phyloP scores from a whole-genome alignment of 2,888 invertebrate species.

The Dromius quadrimaculatus region DNA sequence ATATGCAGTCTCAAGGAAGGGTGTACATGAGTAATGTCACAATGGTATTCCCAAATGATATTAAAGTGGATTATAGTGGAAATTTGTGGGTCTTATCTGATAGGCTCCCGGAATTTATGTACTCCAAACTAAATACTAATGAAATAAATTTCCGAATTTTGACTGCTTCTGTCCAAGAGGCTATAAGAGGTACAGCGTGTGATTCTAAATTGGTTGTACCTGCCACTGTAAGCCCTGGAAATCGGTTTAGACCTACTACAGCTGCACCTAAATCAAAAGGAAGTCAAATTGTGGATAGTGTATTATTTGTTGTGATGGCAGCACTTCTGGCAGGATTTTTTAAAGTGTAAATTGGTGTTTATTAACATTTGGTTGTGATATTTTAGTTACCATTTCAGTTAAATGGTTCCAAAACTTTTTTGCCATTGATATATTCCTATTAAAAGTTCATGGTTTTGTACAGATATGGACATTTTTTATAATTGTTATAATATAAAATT shows the following conservation, averaged over 20 bases:
- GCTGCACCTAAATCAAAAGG: not conserved
- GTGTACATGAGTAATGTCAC: conserved; percentile 78
- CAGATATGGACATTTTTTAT: not conserved
- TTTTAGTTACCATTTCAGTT: conserved; percentile 24
- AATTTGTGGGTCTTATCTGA: conserved; percentile 82
- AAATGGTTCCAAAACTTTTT: not conserved
- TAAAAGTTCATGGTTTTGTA: not conserved
- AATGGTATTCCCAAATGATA: conserved; percentile 83
- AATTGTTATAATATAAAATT: conserved; percentile 20
- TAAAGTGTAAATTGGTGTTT: not conserved
- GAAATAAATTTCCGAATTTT: conserved; percentile 81
- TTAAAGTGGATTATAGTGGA: conserved; percentile 80
- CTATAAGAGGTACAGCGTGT: conserved; percentile 79
- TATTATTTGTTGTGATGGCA: not conserved
- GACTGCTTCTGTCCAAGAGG: conserved; percentile 76
- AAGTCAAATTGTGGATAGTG: not conserved
- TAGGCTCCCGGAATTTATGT: conserved; percentile 79
- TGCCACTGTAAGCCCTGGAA: conserved; percentile 29
- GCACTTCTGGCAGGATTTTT: not conserved
- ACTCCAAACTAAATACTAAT: conserved; percentile 71
- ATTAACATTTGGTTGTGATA: conserved; percentile 12
- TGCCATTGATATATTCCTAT: conserved; percentile 13
- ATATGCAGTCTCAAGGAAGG: conserved; percentile 77
- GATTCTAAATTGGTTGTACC: conserved; percentile 68
- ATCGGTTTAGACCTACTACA: conserved; percentile 11